phyloP scores from a whole-genome alignment of 2,113 vertebrate species.

The Proterorhinus semilunaris region DNA sequence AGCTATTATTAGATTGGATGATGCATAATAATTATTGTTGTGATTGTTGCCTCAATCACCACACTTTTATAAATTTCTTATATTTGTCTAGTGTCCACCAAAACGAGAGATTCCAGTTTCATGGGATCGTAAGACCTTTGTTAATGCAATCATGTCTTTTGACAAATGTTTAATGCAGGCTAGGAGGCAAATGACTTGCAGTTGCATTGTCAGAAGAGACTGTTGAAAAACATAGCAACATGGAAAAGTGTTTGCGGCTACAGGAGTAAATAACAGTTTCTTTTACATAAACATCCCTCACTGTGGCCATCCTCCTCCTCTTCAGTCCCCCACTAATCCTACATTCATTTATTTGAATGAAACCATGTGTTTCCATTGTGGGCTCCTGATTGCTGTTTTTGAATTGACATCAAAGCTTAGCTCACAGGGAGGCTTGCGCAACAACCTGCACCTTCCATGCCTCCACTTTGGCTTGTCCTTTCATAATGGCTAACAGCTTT shows the following conservation, averaged over 20 bases:
- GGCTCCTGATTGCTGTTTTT: slow-evolving; percentile 29
- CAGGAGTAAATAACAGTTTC: slow-evolving; percentile 26
- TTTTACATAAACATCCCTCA: slow-evolving; percentile 25
- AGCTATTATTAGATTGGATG: too few relatives aligned
- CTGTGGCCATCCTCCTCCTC: slow-evolving; percentile 6
- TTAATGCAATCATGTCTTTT: too few relatives aligned
- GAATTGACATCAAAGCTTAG: slow-evolving; percentile 41
- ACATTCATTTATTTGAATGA: slow-evolving; percentile 10
- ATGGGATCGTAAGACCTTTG: too few relatives aligned
- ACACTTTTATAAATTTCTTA: too few relatives aligned
- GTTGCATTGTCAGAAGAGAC: slow-evolving; percentile 5
- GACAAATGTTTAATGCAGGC: neutral
- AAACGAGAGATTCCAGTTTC: too few relatives aligned
- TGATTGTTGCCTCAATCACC: too few relatives aligned
- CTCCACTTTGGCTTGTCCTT: slow-evolving; percentile 15
- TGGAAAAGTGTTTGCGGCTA: slow-evolving; percentile 14
- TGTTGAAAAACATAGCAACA: neutral
- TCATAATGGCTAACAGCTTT: slow-evolving; percentile 54
- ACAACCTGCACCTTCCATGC: slow-evolving; percentile 21
- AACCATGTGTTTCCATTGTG: slow-evolving; percentile 18
- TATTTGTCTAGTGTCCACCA: too few relatives aligned
- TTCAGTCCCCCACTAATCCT: neutral
- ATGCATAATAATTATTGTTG: too few relatives aligned
- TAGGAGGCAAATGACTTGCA: neutral
- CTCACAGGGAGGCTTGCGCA: slow-evolving; percentile 24